phyloP scores from a whole-genome alignment of 2,888 invertebrate species.

The Xanthia icteritia region DNA sequence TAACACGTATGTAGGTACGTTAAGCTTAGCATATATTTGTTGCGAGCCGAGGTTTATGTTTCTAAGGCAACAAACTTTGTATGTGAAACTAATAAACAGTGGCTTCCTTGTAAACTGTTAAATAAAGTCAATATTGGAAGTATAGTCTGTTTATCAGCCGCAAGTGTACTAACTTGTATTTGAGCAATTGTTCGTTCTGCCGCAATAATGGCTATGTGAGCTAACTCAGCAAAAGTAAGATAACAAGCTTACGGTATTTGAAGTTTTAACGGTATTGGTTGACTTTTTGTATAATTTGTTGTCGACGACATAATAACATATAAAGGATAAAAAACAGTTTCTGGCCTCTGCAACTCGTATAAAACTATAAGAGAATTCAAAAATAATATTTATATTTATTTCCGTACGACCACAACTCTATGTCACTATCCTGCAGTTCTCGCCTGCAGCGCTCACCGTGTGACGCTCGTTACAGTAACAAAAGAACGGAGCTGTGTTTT shows the following conservation, averaged over 20 bases:
- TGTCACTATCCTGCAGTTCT: background rate
- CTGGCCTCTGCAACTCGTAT: background rate
- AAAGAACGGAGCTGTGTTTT: background rate
- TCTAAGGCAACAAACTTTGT: too few relatives aligned
- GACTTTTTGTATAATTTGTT: background rate
- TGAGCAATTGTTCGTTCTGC: slow-evolving; percentile 8
- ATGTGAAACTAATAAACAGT: too few relatives aligned
- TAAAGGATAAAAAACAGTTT: background rate
- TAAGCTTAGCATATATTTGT: too few relatives aligned
- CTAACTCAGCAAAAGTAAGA: background rate
- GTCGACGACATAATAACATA: too few relatives aligned
- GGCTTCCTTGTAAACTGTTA: too few relatives aligned
- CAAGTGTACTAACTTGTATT: slow-evolving; percentile 5
- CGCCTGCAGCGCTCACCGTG: background rate
- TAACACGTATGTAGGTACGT: too few relatives aligned
- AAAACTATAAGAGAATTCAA: background rate
- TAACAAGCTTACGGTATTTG: background rate
- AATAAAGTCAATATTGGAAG: too few relatives aligned
- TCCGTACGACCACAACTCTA: background rate
- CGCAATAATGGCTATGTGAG: background rate
- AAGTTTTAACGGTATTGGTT: background rate
- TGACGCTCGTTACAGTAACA: background rate
- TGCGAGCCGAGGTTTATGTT: too few relatives aligned
- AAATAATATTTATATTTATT: background rate
- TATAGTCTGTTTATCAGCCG: background rate